Evolutionary conservation across 1,140 invertebrate genomes (phyloP).

Genomic region (Scylla paramamosain): DNA sequence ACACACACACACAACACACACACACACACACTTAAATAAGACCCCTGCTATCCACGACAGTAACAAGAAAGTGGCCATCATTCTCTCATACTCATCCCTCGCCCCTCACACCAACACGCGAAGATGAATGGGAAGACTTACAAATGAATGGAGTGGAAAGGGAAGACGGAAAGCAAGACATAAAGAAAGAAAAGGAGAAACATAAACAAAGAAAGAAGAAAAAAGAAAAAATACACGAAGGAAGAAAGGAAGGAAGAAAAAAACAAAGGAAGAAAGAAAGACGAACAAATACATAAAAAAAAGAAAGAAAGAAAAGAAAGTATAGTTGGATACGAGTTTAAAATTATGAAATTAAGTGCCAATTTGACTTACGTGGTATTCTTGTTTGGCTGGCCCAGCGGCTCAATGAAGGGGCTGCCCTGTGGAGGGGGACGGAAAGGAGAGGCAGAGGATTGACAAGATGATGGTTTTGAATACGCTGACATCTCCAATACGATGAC

Average conservation of each 20-base stretch:
- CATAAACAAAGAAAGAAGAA: no score
- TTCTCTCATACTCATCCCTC: no score
- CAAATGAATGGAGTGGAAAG: no score
- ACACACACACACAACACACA: no score
- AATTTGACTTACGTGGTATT: background rate
- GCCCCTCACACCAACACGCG: no score
- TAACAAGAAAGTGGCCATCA: no score
- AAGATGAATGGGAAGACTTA: no score
- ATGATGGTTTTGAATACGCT: background rate
- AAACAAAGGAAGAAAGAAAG: background rate
- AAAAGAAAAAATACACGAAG: background rate
- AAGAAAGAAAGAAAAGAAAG: background rate
- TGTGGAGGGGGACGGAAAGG: background rate
- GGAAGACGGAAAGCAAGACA: no score
- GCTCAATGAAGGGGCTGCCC: conserved; percentile 51
- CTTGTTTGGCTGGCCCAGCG: background rate
- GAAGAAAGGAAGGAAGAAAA: background rate
- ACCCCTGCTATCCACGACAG: no score
- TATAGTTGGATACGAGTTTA: background rate
- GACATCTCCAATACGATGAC: background rate
- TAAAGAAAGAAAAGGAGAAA: no score
- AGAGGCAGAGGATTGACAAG: background rate
- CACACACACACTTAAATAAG: no score
- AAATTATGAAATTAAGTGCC: background rate
- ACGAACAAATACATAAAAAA: background rate